A percentile compares a stretch with the other conserved stretches of the same genome.
Evolutionary conservation across 2,888 invertebrate species (phyloP).

Genomic region (Pollenia griseotomentosa): DNA sequence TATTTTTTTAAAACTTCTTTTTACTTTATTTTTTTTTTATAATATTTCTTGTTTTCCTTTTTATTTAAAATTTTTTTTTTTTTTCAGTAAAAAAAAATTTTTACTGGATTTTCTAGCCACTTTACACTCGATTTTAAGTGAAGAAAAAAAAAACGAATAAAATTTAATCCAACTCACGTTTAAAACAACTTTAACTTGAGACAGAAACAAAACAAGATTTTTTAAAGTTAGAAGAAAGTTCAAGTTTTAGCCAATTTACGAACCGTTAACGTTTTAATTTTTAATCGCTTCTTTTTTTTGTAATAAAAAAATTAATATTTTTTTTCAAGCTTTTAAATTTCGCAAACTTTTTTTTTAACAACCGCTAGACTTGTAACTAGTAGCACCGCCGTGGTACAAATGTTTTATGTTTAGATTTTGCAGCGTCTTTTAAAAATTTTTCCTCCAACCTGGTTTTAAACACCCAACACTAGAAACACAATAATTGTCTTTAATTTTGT

Average conservation of each 20-base stretch:
- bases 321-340: slow-evolving; percentile 42
- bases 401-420: slow-evolving; percentile 83
- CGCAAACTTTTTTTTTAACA: slow-evolving; percentile 50
- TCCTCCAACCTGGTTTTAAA: slow-evolving; percentile 72
- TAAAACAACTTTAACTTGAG: slow-evolving; percentile 35
- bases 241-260: slow-evolving; percentile 71
- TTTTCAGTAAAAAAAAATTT: not conserved
- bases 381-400: slow-evolving; percentile 84
- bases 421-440: slow-evolving; percentile 85
- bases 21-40: slow-evolving; percentile 26
- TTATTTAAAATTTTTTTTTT: slow-evolving; percentile 41
- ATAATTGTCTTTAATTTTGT: slow-evolving; percentile 42
- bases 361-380: slow-evolving; percentile 80
- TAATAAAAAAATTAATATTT: slow-evolving; percentile 41
- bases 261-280: slow-evolving; percentile 69
- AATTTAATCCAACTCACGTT: slow-evolving; percentile 64
- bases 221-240: slow-evolving; percentile 67
- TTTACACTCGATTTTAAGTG: slow-evolving; percentile 55
- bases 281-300: slow-evolving; percentile 32
- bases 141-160: slow-evolving; percentile 12
- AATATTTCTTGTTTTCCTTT: slow-evolving; percentile 38
- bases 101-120: slow-evolving; percentile 46
- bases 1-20: slow-evolving; percentile 36
- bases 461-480: slow-evolving; percentile 64
- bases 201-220: slow-evolving; percentile 66